Evolutionary conservation across 1,140 invertebrate species (phyloP).

Genomic region (Wiebesia pumilae): DNA sequence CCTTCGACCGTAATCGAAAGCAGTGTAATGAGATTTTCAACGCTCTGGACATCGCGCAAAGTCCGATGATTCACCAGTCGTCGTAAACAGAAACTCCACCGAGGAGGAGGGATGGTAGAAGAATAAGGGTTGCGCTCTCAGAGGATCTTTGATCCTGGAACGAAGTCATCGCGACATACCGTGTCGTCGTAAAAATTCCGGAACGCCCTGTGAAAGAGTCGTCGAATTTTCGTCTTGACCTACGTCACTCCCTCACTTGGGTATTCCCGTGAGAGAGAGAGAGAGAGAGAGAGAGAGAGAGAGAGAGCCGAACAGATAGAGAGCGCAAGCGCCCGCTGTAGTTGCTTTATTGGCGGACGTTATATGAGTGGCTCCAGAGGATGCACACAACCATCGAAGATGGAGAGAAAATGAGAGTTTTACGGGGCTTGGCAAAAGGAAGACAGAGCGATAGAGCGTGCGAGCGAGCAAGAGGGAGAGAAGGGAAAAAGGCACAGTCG

Average conservation of each 20-base stretch:
- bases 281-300: not conserved
- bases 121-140: not conserved
- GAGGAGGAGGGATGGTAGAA: not conserved
- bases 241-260: conserved; percentile 24
- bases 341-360: conserved; percentile 41
- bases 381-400: conserved; percentile 20
- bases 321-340: conserved; percentile 3
- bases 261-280: not conserved
- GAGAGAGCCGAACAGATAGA: not conserved
- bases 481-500: not conserved
- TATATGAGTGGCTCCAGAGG: not conserved
- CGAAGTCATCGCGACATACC: not conserved
- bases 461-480: not conserved
- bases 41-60: not conserved
- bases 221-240: conserved; percentile 45
- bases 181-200: conserved; percentile 46
- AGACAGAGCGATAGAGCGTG: not conserved
- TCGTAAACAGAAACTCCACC: conserved; percentile 12
- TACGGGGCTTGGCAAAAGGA: not conserved
- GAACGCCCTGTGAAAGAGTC: not conserved
- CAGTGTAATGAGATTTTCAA: not conserved
- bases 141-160: not conserved
- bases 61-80: not conserved
- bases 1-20: too few relatives aligned
- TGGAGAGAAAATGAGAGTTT: conserved; percentile 41